A percentile compares a stretch with the other conserved stretches of the same genome.
These are phyloP conservation scores for Coenonympha glycerion DNA, from an alignment of 2,888 invertebrate genomes.

Conservation along the genomic window DNA sequence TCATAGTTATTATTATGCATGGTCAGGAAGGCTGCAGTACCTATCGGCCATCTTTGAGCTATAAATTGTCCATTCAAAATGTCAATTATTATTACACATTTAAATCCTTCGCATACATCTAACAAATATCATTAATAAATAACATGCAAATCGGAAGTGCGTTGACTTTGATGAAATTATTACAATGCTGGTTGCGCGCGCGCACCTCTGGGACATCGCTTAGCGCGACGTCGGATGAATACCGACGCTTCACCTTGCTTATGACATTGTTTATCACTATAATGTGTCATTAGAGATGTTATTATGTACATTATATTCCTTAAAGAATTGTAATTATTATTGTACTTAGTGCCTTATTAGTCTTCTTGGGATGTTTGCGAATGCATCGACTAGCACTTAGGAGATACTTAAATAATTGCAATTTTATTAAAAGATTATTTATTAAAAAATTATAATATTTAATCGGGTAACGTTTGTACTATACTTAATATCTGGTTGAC, in stretches of 20 bases:
- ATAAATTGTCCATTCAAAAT: background rate
- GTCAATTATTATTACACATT: background rate
- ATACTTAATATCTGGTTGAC: too few relatives aligned
- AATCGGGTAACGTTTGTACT: too few relatives aligned
- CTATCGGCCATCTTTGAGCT: background rate
- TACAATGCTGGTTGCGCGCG: conserved; percentile 25
- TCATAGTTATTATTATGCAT: too few relatives aligned
- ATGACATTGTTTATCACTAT: conserved; percentile 31
- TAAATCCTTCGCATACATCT: background rate
- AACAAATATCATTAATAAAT: background rate
- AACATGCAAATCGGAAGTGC: conserved; percentile 22
- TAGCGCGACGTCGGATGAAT: conserved; percentile 28
- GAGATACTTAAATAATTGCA: too few relatives aligned
- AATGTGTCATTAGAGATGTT: conserved; percentile 23
- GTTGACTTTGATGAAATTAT: conserved; percentile 21
- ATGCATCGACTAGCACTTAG: background rate
- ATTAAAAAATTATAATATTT: too few relatives aligned
- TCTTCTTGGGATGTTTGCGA: background rate
- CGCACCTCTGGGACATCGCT: conserved; percentile 27
- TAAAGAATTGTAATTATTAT: background rate
- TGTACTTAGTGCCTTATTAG: background rate
- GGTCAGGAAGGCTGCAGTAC: background rate
- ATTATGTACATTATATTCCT: background rate
- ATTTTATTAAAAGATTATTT: too few relatives aligned
- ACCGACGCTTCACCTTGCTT: conserved; percentile 30